phyloP scores from a whole-genome alignment of 2,113 vertebrate species.

The Saguinus imperator region DNA sequence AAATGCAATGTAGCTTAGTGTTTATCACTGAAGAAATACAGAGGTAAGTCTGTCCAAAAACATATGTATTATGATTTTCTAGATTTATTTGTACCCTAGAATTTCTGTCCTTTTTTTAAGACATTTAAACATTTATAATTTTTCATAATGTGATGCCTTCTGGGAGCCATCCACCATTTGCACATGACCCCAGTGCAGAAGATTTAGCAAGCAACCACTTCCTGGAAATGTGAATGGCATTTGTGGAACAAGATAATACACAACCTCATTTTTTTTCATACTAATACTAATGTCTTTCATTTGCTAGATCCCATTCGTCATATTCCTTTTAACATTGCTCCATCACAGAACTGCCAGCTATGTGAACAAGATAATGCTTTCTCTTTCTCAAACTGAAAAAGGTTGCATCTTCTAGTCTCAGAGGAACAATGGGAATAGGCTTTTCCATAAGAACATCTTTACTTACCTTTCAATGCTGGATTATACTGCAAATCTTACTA shows the following conservation, averaged over 20 bases:
- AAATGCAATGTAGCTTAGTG: background rate
- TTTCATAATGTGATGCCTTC: background rate
- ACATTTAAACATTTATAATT: background rate
- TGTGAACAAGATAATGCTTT: background rate
- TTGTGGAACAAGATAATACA: background rate
- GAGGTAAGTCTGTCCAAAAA: background rate
- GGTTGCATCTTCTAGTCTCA: background rate
- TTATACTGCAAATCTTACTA: background rate
- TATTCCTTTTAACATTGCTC: background rate
- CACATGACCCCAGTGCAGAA: background rate
- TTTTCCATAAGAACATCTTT: conserved; percentile 13
- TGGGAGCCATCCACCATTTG: background rate
- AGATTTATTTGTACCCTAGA: background rate
- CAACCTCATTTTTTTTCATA: background rate
- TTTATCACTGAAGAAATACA: background rate
- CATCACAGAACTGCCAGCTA: background rate
- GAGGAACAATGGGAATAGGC: background rate
- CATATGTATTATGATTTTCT: background rate
- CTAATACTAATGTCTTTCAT: background rate
- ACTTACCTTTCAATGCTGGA: background rate
- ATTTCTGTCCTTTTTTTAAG: background rate
- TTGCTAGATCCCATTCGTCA: background rate
- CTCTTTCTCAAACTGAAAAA: background rate
- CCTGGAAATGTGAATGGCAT: background rate
- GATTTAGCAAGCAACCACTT: background rate